Percentiles rank a stretch among this genome's conserved stretches.
These are phyloP conservation scores for Tiliqua scincoides DNA, from an alignment of 2,113 vertebrate species.

Conservation along the genomic window DNA sequence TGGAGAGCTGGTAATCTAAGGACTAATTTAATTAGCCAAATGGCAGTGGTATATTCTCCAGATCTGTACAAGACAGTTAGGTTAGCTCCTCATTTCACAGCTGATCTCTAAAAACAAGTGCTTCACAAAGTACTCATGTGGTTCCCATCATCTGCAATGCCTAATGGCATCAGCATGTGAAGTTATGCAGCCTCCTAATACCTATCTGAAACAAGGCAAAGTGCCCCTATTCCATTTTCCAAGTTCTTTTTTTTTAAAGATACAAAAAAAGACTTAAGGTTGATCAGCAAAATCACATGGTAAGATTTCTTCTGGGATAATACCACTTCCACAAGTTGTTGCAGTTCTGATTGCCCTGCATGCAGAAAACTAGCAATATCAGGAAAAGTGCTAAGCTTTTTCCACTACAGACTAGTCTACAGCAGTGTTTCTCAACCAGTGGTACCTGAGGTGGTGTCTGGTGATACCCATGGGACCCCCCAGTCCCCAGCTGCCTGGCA, in stretches of 20 bases:
- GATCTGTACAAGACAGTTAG: not conserved
- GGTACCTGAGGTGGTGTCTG: too few species aligned
- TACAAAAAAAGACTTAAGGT: not conserved
- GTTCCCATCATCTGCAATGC: not conserved
- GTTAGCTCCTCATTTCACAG: not conserved
- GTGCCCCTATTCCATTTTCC: too few species aligned
- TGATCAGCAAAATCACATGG: not conserved
- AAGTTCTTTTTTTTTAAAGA: not conserved
- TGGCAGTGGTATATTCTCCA: not conserved
- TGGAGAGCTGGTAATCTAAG: not conserved
- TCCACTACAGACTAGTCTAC: not conserved
- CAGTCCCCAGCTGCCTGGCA: too few species aligned
- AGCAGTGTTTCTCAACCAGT: too few species aligned
- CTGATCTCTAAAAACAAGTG: not conserved
- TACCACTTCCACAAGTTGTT: not conserved
- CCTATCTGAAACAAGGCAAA: not conserved
- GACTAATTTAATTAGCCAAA: not conserved
- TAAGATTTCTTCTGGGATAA: not conserved
- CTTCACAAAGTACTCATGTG: not conserved
- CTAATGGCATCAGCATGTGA: not conserved
- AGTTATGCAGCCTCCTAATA: not conserved
- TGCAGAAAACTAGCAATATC: not conserved
- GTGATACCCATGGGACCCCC: too few species aligned
- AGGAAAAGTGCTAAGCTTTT: not conserved
- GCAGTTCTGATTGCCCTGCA: not conserved